Conservation (phyloP, 2,888 invertebrate species). For the Troides oblongomaculatus region DNA sequence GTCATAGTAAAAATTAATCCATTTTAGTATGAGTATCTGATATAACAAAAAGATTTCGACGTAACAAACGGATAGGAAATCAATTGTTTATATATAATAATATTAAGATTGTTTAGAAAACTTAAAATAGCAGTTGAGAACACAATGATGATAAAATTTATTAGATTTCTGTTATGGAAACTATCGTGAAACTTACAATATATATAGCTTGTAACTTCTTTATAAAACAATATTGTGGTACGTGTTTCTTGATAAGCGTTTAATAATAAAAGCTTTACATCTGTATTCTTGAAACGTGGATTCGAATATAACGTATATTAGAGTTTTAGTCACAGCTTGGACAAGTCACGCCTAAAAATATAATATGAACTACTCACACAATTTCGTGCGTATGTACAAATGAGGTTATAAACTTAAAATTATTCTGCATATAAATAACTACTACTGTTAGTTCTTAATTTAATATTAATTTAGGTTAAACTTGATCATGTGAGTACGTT, state of each 20-base stretch:
- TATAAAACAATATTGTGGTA: background rate
- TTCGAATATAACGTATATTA: slow-evolving; percentile 5
- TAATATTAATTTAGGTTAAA: background rate
- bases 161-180: background rate
- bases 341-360: slow-evolving; percentile 17
- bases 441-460: background rate
- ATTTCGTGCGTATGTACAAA: background rate
- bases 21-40: too few species aligned
- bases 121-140: too few species aligned
- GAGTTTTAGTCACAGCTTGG: slow-evolving; percentile 20
- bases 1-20: too few species aligned
- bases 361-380: background rate
- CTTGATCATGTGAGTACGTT: background rate
- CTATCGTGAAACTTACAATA: background rate
- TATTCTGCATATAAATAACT: background rate
- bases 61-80: too few species aligned
- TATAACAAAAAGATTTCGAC: too few species aligned
- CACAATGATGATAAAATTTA: background rate
- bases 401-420: slow-evolving; percentile 11
- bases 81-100: too few species aligned
- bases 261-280: slow-evolving; percentile 19
- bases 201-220: background rate
- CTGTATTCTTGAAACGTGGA: slow-evolving; percentile 19
- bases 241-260: background rate
- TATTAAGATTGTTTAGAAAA: too few species aligned